Evolutionary conservation across 2,797 vertebrate genomes (phyloP).

Genomic region (Thamnophis elegans): DNA sequence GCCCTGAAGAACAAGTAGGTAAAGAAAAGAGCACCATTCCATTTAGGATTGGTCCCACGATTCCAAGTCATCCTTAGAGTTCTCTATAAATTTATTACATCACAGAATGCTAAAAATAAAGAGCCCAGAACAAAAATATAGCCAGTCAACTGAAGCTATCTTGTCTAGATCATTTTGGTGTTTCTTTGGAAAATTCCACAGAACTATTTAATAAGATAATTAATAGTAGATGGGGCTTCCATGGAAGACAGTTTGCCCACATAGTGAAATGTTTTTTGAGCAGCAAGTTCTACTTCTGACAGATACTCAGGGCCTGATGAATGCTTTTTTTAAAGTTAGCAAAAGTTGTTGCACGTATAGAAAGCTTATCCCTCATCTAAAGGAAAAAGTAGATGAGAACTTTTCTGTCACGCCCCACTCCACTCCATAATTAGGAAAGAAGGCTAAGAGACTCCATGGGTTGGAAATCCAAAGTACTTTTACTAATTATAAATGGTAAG

Average conservation of each 20-base stretch:
- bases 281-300: background rate
- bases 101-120: background rate
- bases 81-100: background rate
- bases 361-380: background rate
- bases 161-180: background rate
- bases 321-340: background rate
- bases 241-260: background rate
- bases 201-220: background rate
- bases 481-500: no score
- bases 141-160: fast-evolving
- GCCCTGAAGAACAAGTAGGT: background rate
- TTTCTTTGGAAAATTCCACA: background rate
- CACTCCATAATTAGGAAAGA: no score
- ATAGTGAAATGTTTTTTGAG: background rate
- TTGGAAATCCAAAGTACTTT: no score
- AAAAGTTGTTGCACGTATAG: background rate
- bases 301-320: no score
- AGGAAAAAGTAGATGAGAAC: background rate
- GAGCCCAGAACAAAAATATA: background rate
- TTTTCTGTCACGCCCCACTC: no score
- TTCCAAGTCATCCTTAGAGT: background rate
- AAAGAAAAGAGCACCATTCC: background rate
- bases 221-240: background rate
- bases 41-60: background rate
- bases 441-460: no score